A percentile compares a stretch with the other conserved stretches of the same genome.
phyloP scores from a whole-genome alignment of 2,888 invertebrate species.

The Chloroclysta siterata region DNA sequence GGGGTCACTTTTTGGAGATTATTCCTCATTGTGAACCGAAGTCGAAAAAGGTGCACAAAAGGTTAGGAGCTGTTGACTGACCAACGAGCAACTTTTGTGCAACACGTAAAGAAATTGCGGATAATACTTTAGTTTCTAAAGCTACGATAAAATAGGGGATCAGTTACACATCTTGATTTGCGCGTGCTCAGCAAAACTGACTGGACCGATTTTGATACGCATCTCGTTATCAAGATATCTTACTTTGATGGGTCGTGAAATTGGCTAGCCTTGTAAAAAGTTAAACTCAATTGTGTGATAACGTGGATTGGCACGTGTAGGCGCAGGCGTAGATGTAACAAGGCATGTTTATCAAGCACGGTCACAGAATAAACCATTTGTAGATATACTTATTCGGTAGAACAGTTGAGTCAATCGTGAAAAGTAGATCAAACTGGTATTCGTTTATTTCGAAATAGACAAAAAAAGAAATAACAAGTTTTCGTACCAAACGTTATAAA shows the following conservation, averaged over 20 bases:
- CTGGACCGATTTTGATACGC: constrained; percentile 40
- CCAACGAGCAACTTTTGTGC: constrained; percentile 59
- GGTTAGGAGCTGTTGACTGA: constrained; percentile 73
- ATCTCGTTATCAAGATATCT: constrained; percentile 48
- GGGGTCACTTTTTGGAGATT: constrained; percentile 85
- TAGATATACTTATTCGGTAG: not conserved
- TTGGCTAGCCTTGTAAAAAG: constrained; percentile 47
- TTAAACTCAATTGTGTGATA: constrained; percentile 42
- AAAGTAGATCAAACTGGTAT: no score
- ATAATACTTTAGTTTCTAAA: constrained; percentile 42
- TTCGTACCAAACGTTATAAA: no score
- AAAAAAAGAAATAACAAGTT: no score
- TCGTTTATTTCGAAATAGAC: no score
- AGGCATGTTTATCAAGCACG: not conserved
- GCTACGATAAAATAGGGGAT: constrained; percentile 50
- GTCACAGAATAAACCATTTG: not conserved
- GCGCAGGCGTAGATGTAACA: constrained; percentile 1
- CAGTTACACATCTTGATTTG: constrained; percentile 66
- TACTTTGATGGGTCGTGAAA: constrained; percentile 64
- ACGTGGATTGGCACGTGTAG: constrained; percentile 6
- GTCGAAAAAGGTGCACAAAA: constrained; percentile 75
- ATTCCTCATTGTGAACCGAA: constrained; percentile 70
- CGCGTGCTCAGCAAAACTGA: constrained; percentile 45
- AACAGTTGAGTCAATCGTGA: no score
- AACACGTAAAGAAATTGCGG: constrained; percentile 57